A percentile compares a stretch with the other conserved stretches of the same genome.
These are phyloP conservation scores for Metellina segmentata DNA, from an alignment of 2,888 invertebrate genomes.

Conservation along the genomic window DNA sequence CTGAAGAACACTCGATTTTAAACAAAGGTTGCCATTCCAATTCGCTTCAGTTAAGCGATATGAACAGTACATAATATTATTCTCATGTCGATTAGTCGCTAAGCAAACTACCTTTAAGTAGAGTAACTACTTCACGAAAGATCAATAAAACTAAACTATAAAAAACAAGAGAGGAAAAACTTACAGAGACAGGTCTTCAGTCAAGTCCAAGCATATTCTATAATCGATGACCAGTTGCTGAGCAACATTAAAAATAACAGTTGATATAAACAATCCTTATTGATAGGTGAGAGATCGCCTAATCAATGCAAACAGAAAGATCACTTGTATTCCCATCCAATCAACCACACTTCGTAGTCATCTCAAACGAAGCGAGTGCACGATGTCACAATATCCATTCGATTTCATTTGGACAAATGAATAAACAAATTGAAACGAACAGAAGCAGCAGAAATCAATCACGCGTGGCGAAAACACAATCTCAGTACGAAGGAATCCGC, in stretches of 20 bases:
- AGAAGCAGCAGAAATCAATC: constrained; percentile 9
- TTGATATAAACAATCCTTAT: constrained; percentile 58
- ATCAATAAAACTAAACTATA: constrained; percentile 34
- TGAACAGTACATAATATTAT: no score
- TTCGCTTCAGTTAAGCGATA: no score
- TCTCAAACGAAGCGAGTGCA: no score
- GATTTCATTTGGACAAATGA: not conserved
- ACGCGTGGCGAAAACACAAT: not conserved
- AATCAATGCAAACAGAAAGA: constrained; percentile 13
- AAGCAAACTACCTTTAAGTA: not conserved
- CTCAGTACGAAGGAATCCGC: not conserved
- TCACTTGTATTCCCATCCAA: not conserved
- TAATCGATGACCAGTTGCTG: constrained; percentile 72
- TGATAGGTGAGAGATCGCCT: constrained; percentile 22
- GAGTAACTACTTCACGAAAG: not conserved
- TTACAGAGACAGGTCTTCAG: constrained; percentile 44
- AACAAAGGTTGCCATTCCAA: no score
- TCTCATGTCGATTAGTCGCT: not conserved
- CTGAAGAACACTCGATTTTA: no score
- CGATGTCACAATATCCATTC: not conserved
- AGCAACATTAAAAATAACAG: constrained; percentile 69
- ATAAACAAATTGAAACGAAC: not conserved
- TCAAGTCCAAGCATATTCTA: constrained; percentile 43
- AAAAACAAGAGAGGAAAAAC: constrained; percentile 27
- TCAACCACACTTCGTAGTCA: not conserved